Evolutionary conservation across 2,113 vertebrate genomes (phyloP).

Genomic region (Pygathrix nemaeus): DNA sequence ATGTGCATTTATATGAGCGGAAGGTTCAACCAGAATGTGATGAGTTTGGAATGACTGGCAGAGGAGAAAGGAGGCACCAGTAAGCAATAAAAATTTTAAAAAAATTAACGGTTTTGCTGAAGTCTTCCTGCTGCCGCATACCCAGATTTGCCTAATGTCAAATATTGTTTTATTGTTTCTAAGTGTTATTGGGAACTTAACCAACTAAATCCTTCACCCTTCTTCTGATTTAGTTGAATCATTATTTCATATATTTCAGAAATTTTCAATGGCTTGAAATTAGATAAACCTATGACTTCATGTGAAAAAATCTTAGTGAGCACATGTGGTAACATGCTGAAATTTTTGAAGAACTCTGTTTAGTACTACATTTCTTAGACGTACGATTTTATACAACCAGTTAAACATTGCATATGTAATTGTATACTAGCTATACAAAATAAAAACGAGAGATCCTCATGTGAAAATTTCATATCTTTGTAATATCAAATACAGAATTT

Average conservation of each 20-base stretch:
- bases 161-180: slow-evolving; percentile 31
- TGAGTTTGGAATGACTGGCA: not conserved
- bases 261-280: slow-evolving; percentile 26
- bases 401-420: not conserved
- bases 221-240: not conserved
- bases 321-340: not conserved
- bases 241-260: slow-evolving; percentile 30
- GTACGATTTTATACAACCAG: not conserved
- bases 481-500: not conserved
- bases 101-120: not conserved
- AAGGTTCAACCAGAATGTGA: not conserved
- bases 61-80: not conserved
- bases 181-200: slow-evolving; percentile 25
- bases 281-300: not conserved
- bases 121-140: not conserved
- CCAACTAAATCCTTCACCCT: not conserved
- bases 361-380: not conserved
- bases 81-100: not conserved
- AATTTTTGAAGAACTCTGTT: slow-evolving; percentile 12
- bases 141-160: not conserved
- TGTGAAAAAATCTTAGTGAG: not conserved
- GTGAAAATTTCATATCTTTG: not conserved
- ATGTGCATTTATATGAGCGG: not conserved
- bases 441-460: not conserved
- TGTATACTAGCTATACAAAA: not conserved